Percentiles rank a stretch among this genome's conserved stretches.
Conservation (phyloP, 2,797 vertebrate species). For the Mareca penelope region DNA sequence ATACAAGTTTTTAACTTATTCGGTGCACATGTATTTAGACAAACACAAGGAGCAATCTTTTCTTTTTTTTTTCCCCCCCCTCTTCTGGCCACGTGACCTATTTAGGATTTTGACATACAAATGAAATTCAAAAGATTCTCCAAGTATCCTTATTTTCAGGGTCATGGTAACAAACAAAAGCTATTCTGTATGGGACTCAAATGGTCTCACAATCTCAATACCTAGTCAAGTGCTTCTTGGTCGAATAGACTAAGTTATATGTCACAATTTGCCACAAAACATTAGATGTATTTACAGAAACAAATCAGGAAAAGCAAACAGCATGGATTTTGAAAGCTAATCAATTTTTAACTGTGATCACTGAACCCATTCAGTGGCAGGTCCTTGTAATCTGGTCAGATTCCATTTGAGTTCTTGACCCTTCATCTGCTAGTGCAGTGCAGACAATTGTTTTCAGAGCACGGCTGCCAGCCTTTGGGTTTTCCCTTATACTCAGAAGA, state of each 20-base stretch:
- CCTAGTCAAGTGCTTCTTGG: background rate
- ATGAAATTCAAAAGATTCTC: background rate
- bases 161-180: background rate
- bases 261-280: background rate
- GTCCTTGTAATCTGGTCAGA: background rate
- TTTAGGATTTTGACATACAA: background rate
- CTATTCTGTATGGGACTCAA: background rate
- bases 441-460: background rate
- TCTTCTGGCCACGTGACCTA: background rate
- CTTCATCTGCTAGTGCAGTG: background rate
- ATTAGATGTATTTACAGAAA: background rate
- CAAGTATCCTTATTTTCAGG: background rate
- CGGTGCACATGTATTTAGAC: background rate
- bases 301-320: background rate
- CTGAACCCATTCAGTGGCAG: background rate
- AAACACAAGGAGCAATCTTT: background rate
- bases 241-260: background rate
- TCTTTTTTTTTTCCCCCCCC: too few species aligned
- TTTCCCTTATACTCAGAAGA: background rate
- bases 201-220: background rate
- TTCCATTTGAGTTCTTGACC: background rate
- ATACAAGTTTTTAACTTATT: background rate
- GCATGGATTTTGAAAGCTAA: background rate
- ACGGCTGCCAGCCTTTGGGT: background rate
- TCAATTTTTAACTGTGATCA: background rate